Percentiles rank a stretch among this genome's conserved stretches.
Conservation (phyloP, 2,113 vertebrate species). For the Nothobranchius kuhntae region DNA sequence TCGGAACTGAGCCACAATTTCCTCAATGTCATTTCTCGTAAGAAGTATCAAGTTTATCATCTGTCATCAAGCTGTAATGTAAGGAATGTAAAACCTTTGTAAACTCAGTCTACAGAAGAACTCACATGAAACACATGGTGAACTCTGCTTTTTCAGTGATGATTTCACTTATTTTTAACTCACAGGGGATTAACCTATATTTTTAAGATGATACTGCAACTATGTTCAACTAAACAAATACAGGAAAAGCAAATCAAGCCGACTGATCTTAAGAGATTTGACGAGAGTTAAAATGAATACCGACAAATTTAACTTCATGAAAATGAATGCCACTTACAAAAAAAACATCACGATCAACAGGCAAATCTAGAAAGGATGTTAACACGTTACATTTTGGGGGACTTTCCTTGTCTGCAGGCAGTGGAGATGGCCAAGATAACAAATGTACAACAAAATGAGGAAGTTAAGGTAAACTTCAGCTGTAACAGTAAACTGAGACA, state of each 20-base stretch:
- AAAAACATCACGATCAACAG: neutral
- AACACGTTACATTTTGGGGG: neutral
- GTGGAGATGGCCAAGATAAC: neutral
- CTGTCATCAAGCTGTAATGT: neutral
- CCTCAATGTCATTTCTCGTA: neutral
- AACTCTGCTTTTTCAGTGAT: neutral
- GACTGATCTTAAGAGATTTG: neutral
- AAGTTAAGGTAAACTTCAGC: neutral
- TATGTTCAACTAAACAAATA: too few relatives aligned
- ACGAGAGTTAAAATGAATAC: neutral
- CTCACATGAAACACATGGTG: neutral
- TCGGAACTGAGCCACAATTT: neutral
- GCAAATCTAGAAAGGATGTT: neutral
- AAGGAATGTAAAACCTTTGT: conserved; percentile 13
- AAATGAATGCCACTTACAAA: neutral
- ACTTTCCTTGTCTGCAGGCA: neutral
- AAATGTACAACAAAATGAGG: neutral
- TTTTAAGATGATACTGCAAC: too few relatives aligned
- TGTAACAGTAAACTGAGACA: neutral
- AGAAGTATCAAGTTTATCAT: neutral
- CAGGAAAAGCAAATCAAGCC: neutral
- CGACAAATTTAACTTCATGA: neutral
- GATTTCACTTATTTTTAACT: too few relatives aligned
- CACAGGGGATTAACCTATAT: too few relatives aligned
- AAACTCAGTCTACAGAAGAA: neutral